Evolutionary conservation across 1,140 invertebrate genomes (phyloP).

Genomic region (Homarus americanus): DNA sequence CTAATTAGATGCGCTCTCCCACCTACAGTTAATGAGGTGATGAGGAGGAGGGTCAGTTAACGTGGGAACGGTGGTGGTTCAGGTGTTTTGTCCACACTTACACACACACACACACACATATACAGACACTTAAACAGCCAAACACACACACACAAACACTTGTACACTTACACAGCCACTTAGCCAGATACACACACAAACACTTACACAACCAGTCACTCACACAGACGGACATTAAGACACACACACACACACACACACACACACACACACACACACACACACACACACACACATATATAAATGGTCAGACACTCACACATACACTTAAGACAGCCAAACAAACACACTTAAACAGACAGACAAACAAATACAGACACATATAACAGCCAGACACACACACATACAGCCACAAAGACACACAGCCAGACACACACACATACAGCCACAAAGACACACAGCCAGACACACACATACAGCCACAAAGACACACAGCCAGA

Average conservation of each 20-base stretch:
- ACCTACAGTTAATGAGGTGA: no score
- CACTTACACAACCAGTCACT: constrained; percentile 22
- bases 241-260: constrained; percentile 30
- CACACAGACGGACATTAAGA: constrained; percentile 31
- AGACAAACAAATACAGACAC: constrained; percentile 3
- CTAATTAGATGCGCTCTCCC: no score
- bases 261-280: constrained; percentile 23
- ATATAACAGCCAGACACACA: neutral
- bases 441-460: neutral
- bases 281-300: constrained; percentile 18
- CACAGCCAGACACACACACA: neutral
- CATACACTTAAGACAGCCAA: no score
- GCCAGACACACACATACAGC: neutral
- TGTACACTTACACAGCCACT: neutral
- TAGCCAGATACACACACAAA: constrained; percentile 23
- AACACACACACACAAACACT: constrained; percentile 3
- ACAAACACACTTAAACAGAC: neutral
- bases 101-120: constrained; percentile 30
- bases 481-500: neutral
- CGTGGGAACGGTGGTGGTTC: neutral
- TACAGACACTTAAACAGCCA: constrained; percentile 2
- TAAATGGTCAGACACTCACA: no score
- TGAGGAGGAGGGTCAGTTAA: no score
- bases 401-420: neutral
- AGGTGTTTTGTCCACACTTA: neutral